Conservation (phyloP, 2,113 vertebrate species). For the Scolopax mira region DNA sequence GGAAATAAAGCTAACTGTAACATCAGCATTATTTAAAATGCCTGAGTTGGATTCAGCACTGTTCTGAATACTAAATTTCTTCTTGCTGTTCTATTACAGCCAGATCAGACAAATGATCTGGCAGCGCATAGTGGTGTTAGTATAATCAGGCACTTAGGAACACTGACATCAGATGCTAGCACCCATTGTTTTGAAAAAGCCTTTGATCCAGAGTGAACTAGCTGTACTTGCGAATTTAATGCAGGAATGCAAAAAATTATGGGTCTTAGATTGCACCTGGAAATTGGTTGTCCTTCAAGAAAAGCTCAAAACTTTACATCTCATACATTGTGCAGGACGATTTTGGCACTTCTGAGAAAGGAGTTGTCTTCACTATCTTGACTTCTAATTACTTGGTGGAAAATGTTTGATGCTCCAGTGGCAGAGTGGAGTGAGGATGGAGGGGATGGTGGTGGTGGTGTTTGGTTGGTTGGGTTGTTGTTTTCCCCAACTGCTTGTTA, state of each 20-base stretch:
- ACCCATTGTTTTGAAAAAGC: conserved; percentile 59
- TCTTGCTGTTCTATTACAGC: neutral
- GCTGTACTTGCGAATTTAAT: conserved; percentile 29
- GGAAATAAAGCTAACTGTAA: neutral
- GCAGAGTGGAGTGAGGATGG: neutral
- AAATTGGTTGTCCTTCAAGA: neutral
- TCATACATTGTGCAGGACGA: neutral
- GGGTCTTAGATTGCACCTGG: neutral
- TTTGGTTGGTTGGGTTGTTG: neutral
- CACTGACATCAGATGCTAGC: conserved; percentile 15
- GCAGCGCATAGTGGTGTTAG: neutral
- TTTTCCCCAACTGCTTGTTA: neutral
- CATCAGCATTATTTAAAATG: conserved; percentile 19
- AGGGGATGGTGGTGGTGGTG: neutral
- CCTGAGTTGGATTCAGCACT: neutral
- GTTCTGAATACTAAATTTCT: conserved; percentile 45
- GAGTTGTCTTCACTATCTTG: neutral
- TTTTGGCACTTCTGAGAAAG: neutral
- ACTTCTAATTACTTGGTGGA: neutral
- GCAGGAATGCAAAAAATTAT: conserved; percentile 13
- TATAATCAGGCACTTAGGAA: conserved; percentile 58
- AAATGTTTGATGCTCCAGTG: neutral
- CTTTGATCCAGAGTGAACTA: conserved; percentile 33
- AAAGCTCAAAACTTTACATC: neutral
- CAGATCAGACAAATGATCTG: conserved; percentile 3